Evolutionary conservation across 2,888 invertebrate genomes (phyloP).

Genomic region (Netelia virgata): DNA sequence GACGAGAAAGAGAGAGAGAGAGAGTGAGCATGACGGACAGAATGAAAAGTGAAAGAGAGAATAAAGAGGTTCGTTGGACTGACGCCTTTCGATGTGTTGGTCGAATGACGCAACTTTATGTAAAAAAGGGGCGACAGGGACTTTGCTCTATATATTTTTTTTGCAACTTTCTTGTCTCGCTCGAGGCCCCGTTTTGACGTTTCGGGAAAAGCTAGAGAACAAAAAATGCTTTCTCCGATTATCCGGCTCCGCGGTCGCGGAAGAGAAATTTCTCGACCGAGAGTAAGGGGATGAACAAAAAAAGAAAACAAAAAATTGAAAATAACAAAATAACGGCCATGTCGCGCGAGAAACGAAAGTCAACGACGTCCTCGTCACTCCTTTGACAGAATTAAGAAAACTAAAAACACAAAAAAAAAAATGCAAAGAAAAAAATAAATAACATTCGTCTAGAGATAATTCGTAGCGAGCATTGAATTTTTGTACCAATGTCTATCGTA

Average conservation of each 20-base stretch:
- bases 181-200: slow-evolving; percentile 71
- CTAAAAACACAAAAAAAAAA: slow-evolving; percentile 26
- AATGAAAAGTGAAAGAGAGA: slow-evolving; percentile 49
- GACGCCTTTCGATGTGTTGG: slow-evolving; percentile 81
- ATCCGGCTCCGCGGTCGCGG: slow-evolving; percentile 28
- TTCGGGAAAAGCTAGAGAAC: slow-evolving; percentile 43
- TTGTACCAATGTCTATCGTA: slow-evolving; percentile 84
- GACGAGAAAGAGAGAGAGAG: slow-evolving; percentile 48
- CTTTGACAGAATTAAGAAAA: slow-evolving; percentile 71
- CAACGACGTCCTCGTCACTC: slow-evolving; percentile 77
- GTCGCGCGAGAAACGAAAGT: slow-evolving; percentile 70
- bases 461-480: slow-evolving; percentile 83
- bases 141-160: slow-evolving; percentile 74
- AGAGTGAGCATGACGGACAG: slow-evolving; percentile 12
- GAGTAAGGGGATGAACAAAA: slow-evolving; percentile 17
- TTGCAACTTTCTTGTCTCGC: slow-evolving; percentile 69
- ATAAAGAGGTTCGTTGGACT: slow-evolving; percentile 80
- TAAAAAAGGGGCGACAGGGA: slow-evolving; percentile 81
- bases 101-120: slow-evolving; percentile 82
- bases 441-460: slow-evolving; percentile 81
- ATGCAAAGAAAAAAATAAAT: slow-evolving; percentile 47
- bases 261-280: slow-evolving; percentile 23
- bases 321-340: slow-evolving; percentile 27
- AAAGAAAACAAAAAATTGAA: slow-evolving; percentile 27
- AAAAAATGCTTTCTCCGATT: slow-evolving; percentile 33